Conservation (phyloP, 2,797 vertebrate genomes). For the Melanotaenia parkinsoni region DNA sequence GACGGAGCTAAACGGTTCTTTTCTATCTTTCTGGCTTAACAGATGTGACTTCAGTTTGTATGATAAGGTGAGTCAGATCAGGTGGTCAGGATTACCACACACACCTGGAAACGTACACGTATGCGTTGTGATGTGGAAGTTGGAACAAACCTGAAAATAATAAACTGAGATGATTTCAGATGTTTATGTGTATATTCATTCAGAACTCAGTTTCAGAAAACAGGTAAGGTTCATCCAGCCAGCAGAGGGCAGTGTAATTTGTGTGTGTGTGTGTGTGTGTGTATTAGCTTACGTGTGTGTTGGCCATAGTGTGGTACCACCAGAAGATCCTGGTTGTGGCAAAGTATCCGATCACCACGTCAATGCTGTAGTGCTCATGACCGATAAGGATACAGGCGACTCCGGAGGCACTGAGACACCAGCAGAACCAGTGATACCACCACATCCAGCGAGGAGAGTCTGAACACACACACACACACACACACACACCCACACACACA, state of each 20-base stretch:
- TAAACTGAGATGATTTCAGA: no score
- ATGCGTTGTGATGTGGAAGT: no score
- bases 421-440: constrained; percentile 93
- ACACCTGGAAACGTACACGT: no score
- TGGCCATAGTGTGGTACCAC: constrained; percentile 97
- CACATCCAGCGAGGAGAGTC: constrained; percentile 91
- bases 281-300: constrained; percentile 84
- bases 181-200: no score
- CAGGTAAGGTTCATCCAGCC: neutral
- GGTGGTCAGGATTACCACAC: no score
- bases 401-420: constrained; percentile 89
- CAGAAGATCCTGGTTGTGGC: constrained; percentile 91
- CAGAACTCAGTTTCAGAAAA: no score
- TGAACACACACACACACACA: constrained; percentile 50
- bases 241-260: neutral
- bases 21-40: no score
- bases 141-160: no score
- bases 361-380: constrained; percentile 95
- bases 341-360: constrained; percentile 92
- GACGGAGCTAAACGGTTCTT: no score
- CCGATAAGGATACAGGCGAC: constrained; percentile 92
- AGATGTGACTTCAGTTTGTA: no score
- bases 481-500: neutral
- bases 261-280: neutral
- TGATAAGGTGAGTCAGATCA: no score